phyloP scores from a whole-genome alignment of 2,113 vertebrate genomes.

The Psettodes erumei region DNA sequence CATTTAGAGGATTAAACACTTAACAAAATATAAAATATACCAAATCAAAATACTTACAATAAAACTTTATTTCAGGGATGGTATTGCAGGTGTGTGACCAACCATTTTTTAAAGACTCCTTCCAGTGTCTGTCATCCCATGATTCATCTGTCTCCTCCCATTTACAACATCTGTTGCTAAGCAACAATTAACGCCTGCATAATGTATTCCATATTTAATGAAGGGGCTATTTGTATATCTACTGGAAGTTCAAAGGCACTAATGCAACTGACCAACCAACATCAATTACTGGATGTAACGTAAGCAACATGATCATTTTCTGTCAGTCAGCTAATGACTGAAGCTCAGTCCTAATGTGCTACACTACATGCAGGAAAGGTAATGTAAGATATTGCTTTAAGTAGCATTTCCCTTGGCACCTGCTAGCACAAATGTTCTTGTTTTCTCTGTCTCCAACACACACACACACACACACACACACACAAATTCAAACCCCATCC shows the following conservation, averaged over 20 bases:
- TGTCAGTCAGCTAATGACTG: not conserved
- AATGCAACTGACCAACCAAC: not conserved
- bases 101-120: slow-evolving; percentile 23
- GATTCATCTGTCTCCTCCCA: slow-evolving; percentile 50
- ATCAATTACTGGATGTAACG: not conserved
- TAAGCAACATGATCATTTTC: not conserved
- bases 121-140: slow-evolving; percentile 28
- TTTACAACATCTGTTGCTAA: slow-evolving; percentile 70
- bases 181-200: slow-evolving; percentile 60
- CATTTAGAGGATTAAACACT: not conserved
- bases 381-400: not conserved
- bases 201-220: slow-evolving; percentile 25
- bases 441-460: slow-evolving; percentile 6
- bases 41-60: not conserved
- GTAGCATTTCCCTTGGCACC: slow-evolving; percentile 16
- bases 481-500: slow-evolving; percentile 29
- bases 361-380: slow-evolving; percentile 1
- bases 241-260: not conserved
- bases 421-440: slow-evolving; percentile 27
- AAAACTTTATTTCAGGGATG: not conserved
- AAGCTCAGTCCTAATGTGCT: not conserved
- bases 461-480: slow-evolving; percentile 29
- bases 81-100: slow-evolving; percentile 18
- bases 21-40: not conserved
- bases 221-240: slow-evolving; percentile 44